Evolutionary conservation across 2,113 vertebrate species (phyloP).

Genomic region (Phaethon lepturus): DNA sequence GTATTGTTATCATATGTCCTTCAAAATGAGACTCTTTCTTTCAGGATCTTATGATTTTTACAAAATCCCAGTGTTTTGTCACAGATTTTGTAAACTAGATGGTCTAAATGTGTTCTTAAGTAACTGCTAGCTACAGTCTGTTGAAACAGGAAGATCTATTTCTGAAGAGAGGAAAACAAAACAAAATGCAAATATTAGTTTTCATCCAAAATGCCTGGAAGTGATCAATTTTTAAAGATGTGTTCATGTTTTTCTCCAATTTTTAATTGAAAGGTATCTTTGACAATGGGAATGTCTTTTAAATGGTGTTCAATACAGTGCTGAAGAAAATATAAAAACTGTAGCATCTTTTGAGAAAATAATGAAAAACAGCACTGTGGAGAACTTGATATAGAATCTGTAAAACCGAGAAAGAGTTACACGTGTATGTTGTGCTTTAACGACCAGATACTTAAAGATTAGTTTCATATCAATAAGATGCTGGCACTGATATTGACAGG

Average conservation of each 20-base stretch:
- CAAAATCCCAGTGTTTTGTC: not conserved
- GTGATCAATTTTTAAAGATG: not conserved
- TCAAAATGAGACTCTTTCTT: not conserved
- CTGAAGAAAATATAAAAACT: not conserved
- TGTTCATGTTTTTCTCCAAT: not conserved
- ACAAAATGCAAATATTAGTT: not conserved
- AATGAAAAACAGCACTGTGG: not conserved
- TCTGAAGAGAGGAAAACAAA: not conserved
- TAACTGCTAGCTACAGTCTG: not conserved
- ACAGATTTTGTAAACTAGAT: not conserved
- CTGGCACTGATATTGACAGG: not conserved
- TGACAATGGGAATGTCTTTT: not conserved
- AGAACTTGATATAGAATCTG: not conserved
- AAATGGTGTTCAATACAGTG: not conserved
- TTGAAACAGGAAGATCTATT: not conserved
- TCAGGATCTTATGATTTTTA: not conserved
- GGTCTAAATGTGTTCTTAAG: not conserved
- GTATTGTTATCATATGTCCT: not conserved
- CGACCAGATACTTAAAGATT: not conserved
- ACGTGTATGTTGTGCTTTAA: not conserved
- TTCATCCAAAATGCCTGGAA: not conserved
- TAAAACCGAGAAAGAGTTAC: not conserved
- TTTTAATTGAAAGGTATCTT: not conserved
- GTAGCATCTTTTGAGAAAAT: not conserved
- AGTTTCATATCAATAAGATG: not conserved